Evolutionary conservation across 2,888 invertebrate species (phyloP), one percentile per base, ranked within the genome.

Genomic region (Gnatocerus cornutus): DNA sequence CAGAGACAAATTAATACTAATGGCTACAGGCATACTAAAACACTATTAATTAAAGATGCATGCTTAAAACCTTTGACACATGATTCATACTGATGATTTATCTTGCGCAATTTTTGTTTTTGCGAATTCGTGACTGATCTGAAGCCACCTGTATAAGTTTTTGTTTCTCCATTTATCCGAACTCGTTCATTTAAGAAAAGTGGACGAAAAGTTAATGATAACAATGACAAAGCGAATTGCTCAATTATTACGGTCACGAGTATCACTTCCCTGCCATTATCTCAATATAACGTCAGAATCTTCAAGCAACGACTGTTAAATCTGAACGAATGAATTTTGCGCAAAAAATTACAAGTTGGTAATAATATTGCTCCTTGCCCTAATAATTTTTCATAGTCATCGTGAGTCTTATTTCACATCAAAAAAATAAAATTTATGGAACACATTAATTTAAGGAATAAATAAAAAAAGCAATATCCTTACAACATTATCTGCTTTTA

Each of bases 171-270:
- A 41, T 56, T 56, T 56, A 39, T 55, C 55, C 8, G 58, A 29
- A 33, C 43, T 30, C 39, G 50, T 62, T 52, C 29, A 41, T 56
- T 46, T 66, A 27, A 56, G 30, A n/a, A 56, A 41, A 56, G 65
- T 56, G 48, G 65, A 65, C 46, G 65, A 53, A 48, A 66, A 70
- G 66, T 67, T 70, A 67, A 70, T 67, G 70, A 68, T 59, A 71
- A 67, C 63, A 71, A 71, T 68, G 71, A 71, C 67, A 68, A 71
- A 59, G 71, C 64, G 64, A 53, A 71, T 71, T 71, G 67, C 50
- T 71, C 53, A 53, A 71, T 71, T 71, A 56, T 66, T 62, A 71
- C 68, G 71, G 71, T 71, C 71, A 71, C 71, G 71, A 71, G 64
- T 68, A 63, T 46, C 63, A 64, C 58, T 71, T 71, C 68, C 64